Evolutionary conservation across 2,888 invertebrate genomes (phyloP).

Genomic region (Crematogaster levior): DNA sequence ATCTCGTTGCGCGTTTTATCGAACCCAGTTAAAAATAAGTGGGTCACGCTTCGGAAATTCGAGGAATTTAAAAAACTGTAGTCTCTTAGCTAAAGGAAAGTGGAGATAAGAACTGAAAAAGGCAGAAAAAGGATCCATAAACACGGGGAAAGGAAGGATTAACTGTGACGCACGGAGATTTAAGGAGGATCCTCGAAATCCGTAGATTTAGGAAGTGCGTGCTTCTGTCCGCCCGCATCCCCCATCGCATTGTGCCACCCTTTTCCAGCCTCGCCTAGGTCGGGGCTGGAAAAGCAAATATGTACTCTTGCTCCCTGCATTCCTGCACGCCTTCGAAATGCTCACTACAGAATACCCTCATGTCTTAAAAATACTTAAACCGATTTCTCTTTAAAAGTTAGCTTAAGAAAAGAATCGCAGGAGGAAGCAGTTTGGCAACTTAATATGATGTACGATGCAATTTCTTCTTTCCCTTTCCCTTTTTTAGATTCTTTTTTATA

Average conservation of each 20-base stretch:
- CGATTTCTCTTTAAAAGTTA: slow-evolving; percentile 12
- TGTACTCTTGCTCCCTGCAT: slow-evolving; percentile 65
- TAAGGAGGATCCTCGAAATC: slow-evolving; percentile 70
- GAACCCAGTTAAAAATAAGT: not conserved
- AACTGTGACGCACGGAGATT: slow-evolving; percentile 69
- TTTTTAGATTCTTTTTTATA: not conserved
- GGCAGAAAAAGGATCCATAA: slow-evolving; percentile 53
- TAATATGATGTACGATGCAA: not conserved
- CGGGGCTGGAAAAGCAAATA: slow-evolving; percentile 72
- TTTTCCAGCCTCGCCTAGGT: slow-evolving; percentile 48
- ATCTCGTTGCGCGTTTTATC: not conserved
- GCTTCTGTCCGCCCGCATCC: slow-evolving; percentile 57
- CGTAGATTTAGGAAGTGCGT: slow-evolving; percentile 76
- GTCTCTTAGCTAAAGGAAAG: slow-evolving; percentile 28
- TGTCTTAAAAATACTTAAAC: not conserved
- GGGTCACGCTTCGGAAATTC: slow-evolving; percentile 31
- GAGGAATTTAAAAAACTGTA: slow-evolving; percentile 46
- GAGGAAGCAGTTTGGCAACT: not conserved
- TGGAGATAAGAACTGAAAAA: slow-evolving; percentile 59
- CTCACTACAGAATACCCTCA: slow-evolving; percentile 25
- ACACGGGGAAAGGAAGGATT: slow-evolving; percentile 63
- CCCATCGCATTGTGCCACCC: slow-evolving; percentile 34
- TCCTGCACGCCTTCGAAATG: slow-evolving; percentile 32
- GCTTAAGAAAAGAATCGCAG: not conserved
- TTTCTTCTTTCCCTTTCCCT: not conserved